A percentile compares a stretch with the other conserved stretches of the same genome.
These are phyloP conservation scores for Phenacoccus solenopsis DNA, from an alignment of 1,140 invertebrate genomes.

Conservation along the genomic window DNA sequence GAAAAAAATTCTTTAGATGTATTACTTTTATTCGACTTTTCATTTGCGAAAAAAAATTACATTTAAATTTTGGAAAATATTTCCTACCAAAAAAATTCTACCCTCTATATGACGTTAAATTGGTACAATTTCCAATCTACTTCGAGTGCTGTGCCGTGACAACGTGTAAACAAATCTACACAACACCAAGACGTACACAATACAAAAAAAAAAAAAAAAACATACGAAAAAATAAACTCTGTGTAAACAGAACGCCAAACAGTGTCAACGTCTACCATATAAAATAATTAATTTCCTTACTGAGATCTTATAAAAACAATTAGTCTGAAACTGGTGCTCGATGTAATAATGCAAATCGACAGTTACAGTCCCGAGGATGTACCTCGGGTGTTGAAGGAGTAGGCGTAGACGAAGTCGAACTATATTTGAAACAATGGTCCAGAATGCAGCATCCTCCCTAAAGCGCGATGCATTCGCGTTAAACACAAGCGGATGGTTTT, in stretches of 20 bases:
- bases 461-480: constrained; percentile 12
- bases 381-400: constrained; percentile 51
- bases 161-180: not conserved
- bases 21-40: too few species aligned
- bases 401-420: constrained; percentile 15
- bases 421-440: constrained; percentile 68
- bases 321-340: constrained; percentile 46
- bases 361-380: constrained; percentile 67
- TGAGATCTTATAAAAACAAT: constrained; percentile 20
- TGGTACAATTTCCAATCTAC: too few species aligned
- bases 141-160: too few species aligned
- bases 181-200: not conserved
- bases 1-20: too few species aligned
- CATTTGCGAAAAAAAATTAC: too few species aligned
- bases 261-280: not conserved
- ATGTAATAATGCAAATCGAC: constrained; percentile 72
- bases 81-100: too few species aligned
- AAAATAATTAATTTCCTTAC: not conserved
- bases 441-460: constrained; percentile 62
- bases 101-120: too few species aligned
- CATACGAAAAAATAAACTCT: not conserved
- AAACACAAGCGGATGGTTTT: too few species aligned
- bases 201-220: not conserved
- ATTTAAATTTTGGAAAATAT: too few species aligned
- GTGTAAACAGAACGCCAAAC: not conserved